Evolutionary conservation across 2,113 vertebrate species (phyloP).

Genomic region (Gopherus flavomarginatus): DNA sequence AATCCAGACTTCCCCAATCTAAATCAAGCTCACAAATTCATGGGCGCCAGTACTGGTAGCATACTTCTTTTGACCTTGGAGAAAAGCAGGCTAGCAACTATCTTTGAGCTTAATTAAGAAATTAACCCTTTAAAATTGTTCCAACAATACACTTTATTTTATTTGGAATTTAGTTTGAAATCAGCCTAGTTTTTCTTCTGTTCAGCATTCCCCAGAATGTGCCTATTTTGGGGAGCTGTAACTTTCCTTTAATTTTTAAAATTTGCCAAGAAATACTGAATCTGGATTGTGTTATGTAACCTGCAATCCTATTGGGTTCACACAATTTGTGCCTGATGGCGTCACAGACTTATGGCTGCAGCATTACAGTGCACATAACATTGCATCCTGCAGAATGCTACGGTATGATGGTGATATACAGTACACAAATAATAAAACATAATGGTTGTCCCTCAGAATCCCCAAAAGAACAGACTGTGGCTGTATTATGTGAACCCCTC

Average conservation of each 20-base stretch:
- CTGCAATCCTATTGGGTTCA: not conserved
- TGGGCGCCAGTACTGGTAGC: not conserved
- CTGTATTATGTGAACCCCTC: not conserved
- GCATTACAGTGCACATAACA: not conserved
- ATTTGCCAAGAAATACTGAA: not conserved
- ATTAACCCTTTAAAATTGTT: not conserved
- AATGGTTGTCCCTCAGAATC: not conserved
- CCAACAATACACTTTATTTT: not conserved
- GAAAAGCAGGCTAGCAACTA: not conserved
- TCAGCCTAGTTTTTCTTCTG: not conserved
- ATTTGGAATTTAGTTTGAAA: not conserved
- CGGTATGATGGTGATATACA: not conserved
- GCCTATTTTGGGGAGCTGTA: not conserved
- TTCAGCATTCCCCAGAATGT: not conserved
- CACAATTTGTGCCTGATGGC: not conserved
- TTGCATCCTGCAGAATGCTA: not conserved
- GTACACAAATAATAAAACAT: not conserved
- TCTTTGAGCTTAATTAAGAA: conserved; percentile 2
- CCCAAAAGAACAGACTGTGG: not conserved
- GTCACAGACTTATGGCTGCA: not conserved
- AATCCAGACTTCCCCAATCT: not conserved
- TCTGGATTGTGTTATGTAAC: not conserved
- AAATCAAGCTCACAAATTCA: not conserved
- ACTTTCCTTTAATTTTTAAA: not conserved
- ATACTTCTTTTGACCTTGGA: not conserved